Conservation (phyloP, 1,140 invertebrate genomes). For the Dendroctonus ponderosae region DNA sequence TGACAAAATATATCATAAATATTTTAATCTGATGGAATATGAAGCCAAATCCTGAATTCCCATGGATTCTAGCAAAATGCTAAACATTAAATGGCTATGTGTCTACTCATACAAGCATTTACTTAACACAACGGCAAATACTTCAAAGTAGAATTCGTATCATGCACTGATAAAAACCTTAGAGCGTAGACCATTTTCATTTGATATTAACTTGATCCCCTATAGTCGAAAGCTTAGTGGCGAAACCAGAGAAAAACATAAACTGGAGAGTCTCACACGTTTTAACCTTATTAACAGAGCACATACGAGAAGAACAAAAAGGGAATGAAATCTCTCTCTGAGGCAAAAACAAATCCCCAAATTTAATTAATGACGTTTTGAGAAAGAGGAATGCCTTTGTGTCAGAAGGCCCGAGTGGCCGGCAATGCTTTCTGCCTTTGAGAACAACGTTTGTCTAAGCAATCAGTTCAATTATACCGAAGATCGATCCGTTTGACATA, state of each 20-base stretch:
- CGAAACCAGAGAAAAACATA: slow-evolving; percentile 42
- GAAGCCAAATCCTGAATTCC: too few species aligned
- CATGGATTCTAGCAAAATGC: too few species aligned
- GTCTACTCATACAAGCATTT: too few species aligned
- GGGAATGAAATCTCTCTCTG: slow-evolving; percentile 46
- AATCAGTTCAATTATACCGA: slow-evolving; percentile 49
- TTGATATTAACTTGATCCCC: slow-evolving; percentile 40
- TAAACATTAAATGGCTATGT: too few species aligned
- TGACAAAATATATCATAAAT: too few species aligned
- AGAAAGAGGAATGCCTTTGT: slow-evolving; percentile 48
- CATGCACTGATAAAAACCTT: slow-evolving; percentile 6
- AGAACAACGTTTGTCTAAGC: slow-evolving; percentile 48
- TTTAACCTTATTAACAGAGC: slow-evolving; percentile 48
- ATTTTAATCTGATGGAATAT: too few species aligned
- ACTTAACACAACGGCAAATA: too few species aligned
- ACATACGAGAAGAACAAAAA: slow-evolving; percentile 45
- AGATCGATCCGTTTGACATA: slow-evolving; percentile 47
- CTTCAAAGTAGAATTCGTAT: background rate
- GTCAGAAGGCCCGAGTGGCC: slow-evolving; percentile 32
- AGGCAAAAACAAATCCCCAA: slow-evolving; percentile 51
- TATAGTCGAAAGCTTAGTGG: slow-evolving; percentile 34
- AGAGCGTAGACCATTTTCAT: slow-evolving; percentile 25
- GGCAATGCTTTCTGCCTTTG: slow-evolving; percentile 41
- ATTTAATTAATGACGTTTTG: slow-evolving; percentile 52
- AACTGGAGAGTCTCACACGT: slow-evolving; percentile 42